Conservation (phyloP, 1,140 invertebrate genomes). For the Chlorops oryzae region DNA sequence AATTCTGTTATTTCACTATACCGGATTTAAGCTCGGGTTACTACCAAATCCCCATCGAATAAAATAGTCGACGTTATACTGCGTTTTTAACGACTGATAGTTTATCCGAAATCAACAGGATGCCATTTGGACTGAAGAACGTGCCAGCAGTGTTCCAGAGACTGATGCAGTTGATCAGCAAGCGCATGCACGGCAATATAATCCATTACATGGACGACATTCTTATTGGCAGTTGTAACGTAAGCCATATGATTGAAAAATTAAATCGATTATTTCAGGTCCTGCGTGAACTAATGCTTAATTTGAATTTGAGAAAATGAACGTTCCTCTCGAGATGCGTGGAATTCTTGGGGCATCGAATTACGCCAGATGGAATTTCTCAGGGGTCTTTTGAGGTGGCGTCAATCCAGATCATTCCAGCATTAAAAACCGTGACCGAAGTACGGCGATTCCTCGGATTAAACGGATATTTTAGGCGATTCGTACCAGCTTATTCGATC, state of each 20-base stretch:
- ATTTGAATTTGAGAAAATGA: conserved; percentile 48
- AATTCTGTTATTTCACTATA: conserved; percentile 20
- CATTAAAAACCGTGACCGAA: conserved; percentile 17
- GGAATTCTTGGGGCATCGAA: conserved; percentile 17
- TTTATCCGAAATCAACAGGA: conserved; percentile 52
- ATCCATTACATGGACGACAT: conserved; percentile 17
- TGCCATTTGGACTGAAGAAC: conserved; percentile 40
- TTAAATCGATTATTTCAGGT: background rate
- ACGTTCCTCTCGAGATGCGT: background rate
- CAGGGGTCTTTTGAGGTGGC: conserved; percentile 30
- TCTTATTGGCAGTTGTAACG: background rate
- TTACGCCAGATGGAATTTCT: conserved; percentile 22
- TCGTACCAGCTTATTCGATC: conserved; percentile 21
- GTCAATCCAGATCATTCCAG: conserved; percentile 35
- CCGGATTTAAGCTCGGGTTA: conserved; percentile 35
- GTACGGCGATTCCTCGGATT: conserved; percentile 32
- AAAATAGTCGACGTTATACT: conserved; percentile 24
- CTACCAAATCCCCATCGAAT: conserved; percentile 25
- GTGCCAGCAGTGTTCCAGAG: conserved; percentile 30
- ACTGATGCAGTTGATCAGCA: conserved; percentile 19
- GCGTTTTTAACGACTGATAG: conserved; percentile 46
- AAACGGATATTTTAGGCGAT: conserved; percentile 28
- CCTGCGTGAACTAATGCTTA: conserved; percentile 29
- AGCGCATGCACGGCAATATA: conserved; percentile 3
- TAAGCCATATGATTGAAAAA: conserved; percentile 3